Evolutionary conservation across 2,113 vertebrate genomes (phyloP).

Genomic region (Alligator sinensis): DNA sequence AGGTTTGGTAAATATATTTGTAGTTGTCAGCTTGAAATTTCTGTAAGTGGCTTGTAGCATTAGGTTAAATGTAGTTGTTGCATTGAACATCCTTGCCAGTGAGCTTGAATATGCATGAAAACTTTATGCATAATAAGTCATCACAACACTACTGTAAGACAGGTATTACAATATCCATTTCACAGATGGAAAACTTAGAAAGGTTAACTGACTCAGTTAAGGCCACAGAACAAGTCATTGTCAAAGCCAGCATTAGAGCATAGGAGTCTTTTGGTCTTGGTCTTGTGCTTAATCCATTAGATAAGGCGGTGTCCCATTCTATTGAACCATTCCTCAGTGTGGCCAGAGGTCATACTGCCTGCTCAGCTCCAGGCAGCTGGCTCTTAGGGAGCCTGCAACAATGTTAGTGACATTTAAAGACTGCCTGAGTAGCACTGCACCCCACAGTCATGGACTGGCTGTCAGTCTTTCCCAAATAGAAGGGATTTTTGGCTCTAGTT

Average conservation of each 20-base stretch:
- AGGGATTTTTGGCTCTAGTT: background rate
- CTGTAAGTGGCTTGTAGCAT: background rate
- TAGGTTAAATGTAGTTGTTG: background rate
- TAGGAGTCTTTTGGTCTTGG: background rate
- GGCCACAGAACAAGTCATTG: slow-evolving; percentile 51
- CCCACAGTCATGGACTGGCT: slow-evolving; percentile 44
- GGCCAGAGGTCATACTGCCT: slow-evolving; percentile 59
- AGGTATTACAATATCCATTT: slow-evolving; percentile 7
- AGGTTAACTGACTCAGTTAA: slow-evolving; percentile 44
- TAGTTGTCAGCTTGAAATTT: background rate
- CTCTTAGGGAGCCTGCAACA: slow-evolving; percentile 61
- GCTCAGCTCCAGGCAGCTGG: slow-evolving; percentile 61
- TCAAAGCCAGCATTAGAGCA: slow-evolving; percentile 46
- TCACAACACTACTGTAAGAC: background rate
- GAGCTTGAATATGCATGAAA: rapidly evolving
- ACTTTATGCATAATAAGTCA: background rate
- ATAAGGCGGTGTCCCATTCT: slow-evolving; percentile 59
- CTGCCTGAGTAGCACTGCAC: slow-evolving; percentile 65
- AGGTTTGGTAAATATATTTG: background rate
- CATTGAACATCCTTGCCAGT: rapidly evolving
- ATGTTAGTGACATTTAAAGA: slow-evolving; percentile 54
- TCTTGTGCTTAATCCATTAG: slow-evolving; percentile 68
- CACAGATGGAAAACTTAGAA: slow-evolving; percentile 31
- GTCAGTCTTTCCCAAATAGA: slow-evolving; percentile 41
- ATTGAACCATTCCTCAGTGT: slow-evolving; percentile 50